These are phyloP conservation scores for Eucidaris tribuloides DNA, from an alignment of 35 echinoderm and acorn worm genomes.

Conservation along the genomic window DNA sequence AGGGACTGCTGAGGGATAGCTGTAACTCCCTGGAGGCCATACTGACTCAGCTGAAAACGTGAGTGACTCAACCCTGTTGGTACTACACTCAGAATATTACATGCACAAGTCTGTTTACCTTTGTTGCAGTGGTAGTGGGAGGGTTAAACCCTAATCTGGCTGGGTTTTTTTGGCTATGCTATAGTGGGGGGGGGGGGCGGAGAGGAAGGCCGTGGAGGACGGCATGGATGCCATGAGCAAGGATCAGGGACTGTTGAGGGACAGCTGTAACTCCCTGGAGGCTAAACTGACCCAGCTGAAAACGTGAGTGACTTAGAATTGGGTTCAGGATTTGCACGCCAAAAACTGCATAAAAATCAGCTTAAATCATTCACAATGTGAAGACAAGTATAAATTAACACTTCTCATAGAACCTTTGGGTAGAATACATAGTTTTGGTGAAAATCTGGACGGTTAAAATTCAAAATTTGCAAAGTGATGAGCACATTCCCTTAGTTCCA, in stretches of 20 bases:
- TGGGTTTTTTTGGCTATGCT: not conserved
- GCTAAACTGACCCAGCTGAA: conserved; percentile 45
- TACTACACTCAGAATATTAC: too few species aligned
- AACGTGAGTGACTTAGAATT: too few species aligned
- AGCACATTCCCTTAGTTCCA: too few species aligned
- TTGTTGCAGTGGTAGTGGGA: not conserved
- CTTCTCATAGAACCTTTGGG: too few species aligned
- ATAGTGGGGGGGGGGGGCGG: not conserved
- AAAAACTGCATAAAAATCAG: too few species aligned
- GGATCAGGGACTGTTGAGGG: conserved; percentile 71
- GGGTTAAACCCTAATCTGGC: too few species aligned
- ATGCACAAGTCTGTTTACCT: not conserved
- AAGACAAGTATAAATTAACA: too few species aligned
- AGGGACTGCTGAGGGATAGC: conserved; percentile 55
- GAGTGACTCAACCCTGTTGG: not conserved
- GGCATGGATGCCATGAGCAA: conserved; percentile 34
- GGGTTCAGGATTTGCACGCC: too few species aligned
- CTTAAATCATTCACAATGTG: too few species aligned
- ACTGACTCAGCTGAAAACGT: conserved; percentile 48
- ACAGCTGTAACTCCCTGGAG: conserved; percentile 48
- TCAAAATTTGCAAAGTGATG: too few species aligned
- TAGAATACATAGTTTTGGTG: too few species aligned
- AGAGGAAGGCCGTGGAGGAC: conserved; percentile 51
- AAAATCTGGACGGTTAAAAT: too few species aligned
- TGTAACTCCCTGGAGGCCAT: conserved; percentile 57